Evolutionary conservation across 2,888 invertebrate species (phyloP), one percentile per base, ranked within the genome.

Genomic region (Microctonus aethiopoides): DNA sequence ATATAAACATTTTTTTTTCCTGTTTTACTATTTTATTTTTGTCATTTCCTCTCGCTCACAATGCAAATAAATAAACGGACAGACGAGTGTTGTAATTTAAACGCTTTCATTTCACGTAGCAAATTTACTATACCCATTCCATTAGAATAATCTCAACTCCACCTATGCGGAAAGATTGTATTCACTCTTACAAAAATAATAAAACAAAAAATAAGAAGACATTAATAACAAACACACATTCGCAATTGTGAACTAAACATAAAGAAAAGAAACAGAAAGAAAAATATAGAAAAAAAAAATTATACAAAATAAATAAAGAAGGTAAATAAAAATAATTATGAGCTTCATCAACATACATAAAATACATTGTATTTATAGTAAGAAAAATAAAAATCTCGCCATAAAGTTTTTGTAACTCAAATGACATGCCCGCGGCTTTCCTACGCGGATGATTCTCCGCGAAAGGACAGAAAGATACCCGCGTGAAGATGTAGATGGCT

Each of bases 401-500:
- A n/a, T n/a, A n/a, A n/a, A n/a, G n/a, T n/a, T n/a, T n/a, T n/a
- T n/a, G n/a, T n/a, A n/a, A n/a, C n/a, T n/a, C n/a, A n/a, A n/a
- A n/a, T n/a, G n/a, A n/a, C n/a, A n/a, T n/a, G n/a, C n/a, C n/a
- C n/a, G n/a, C n/a, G n/a, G n/a, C n/a, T n/a, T n/a, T n/a, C n/a
- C n/a, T n/a, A n/a, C n/a, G 10, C 9, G 39, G 52, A 67, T 59
- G 57, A 10, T 41, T 59, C n/a, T n/a, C 4, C n/a, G 39, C 39
- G 24, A 46, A 9, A 3, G 24, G 10, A 22, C 9, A 7, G 16
- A 46, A 41, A 20, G 63, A 51, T n/a, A n/a, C n/a, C n/a, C n/a
- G n/a, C n/a, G n/a, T n/a, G n/a, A n/a, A 67, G 56, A 59, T 65
- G 76, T 73, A 76, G 73, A 77, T 75, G 71, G 67, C 76, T 78